phyloP scores from a whole-genome alignment of 2,888 invertebrate species.

The Caenorhabditis afra region DNA sequence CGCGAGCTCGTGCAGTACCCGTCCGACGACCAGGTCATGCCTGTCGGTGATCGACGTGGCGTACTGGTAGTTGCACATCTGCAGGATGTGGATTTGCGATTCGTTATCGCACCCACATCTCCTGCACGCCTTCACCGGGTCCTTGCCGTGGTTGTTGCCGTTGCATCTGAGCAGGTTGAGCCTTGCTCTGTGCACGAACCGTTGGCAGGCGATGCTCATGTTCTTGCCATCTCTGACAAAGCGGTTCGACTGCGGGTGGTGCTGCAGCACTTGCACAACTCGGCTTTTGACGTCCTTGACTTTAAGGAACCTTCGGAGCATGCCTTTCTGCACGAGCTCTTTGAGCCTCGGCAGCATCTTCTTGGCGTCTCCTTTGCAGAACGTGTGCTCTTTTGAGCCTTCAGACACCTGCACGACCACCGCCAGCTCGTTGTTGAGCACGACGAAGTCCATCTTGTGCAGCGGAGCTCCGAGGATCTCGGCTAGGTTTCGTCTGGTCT shows the following conservation, averaged over 20 bases:
- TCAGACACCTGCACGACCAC: too few species aligned
- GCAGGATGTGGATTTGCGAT: slow-evolving; percentile 16
- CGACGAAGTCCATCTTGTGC: too few species aligned
- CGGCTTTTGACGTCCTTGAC: background rate
- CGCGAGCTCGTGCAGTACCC: too few species aligned
- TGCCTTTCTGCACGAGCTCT: background rate
- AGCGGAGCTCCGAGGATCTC: too few species aligned
- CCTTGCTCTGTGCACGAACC: slow-evolving; percentile 14
- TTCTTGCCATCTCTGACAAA: background rate
- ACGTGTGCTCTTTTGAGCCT: too few species aligned
- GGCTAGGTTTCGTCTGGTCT: too few species aligned
- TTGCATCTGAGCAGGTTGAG: slow-evolving; percentile 12
- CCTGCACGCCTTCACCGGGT: background rate
- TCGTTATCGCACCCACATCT: background rate
- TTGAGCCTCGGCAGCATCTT: background rate
- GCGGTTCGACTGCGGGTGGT: background rate
- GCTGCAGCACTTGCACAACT: slow-evolving; percentile 1
- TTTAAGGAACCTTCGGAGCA: background rate
- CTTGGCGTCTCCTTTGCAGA: background rate
- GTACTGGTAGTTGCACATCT: background rate
- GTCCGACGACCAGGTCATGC: slow-evolving; percentile 7
- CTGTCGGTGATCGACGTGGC: background rate
- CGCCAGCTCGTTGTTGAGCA: too few species aligned
- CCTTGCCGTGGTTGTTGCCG: background rate
- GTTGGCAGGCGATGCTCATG: slow-evolving; percentile 1